Evolutionary conservation across 2,113 vertebrate species (phyloP).

Genomic region (Prunella himalayana): DNA sequence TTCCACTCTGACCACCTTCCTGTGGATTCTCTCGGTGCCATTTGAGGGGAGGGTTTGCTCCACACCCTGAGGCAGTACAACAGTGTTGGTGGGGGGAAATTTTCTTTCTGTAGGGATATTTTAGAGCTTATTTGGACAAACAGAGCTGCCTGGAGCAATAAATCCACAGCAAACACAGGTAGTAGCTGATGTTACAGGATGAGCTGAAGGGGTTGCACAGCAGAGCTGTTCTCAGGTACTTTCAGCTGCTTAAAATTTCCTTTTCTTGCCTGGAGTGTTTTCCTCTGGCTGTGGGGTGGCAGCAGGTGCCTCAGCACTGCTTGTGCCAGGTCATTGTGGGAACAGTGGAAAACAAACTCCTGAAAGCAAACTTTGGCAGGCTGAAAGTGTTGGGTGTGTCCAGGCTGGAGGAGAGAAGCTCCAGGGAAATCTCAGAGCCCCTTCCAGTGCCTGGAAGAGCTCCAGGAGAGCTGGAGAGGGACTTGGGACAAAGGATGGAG

Average conservation of each 20-base stretch:
- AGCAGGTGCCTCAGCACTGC: not conserved
- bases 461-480: not conserved
- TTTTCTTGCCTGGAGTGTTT: not conserved
- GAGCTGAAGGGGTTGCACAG: not conserved
- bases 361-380: not conserved
- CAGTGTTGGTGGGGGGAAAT: fast-evolving
- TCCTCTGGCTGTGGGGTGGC: not conserved
- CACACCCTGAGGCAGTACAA: not conserved
- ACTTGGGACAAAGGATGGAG: not conserved
- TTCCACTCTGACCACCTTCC: not conserved
- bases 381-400: not conserved
- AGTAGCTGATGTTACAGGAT: fast-evolving
- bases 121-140: not conserved
- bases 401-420: not conserved
- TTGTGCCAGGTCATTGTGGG: not conserved
- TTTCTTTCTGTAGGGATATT: not conserved
- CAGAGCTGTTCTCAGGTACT: not conserved
- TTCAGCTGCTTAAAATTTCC: not conserved
- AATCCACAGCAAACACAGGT: fast-evolving
- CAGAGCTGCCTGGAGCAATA: not conserved
- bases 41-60: not conserved
- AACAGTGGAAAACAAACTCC: not conserved
- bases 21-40: fast-evolving
- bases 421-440: not conserved
- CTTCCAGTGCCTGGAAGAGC: not conserved